Conservation (phyloP, 2,888 invertebrate genomes). For the Parnassius apollo region DNA sequence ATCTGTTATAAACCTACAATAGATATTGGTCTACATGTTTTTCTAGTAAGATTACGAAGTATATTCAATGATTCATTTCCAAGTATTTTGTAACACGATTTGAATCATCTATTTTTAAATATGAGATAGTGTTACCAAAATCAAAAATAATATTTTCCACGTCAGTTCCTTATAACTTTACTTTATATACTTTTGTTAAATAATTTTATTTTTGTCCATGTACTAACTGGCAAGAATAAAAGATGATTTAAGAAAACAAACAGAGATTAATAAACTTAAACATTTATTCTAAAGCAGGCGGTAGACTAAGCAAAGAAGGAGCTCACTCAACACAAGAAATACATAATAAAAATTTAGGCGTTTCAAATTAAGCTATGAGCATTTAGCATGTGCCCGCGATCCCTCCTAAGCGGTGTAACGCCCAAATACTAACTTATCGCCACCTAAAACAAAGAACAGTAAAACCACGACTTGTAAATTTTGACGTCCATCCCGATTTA, state of each 20-base stretch:
- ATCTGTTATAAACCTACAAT: too few species aligned
- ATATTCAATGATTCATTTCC: too few species aligned
- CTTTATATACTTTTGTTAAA: too few species aligned
- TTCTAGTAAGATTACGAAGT: too few species aligned
- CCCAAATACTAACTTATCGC: conserved; percentile 69
- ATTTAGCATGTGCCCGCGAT: conserved; percentile 21
- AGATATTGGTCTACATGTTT: too few species aligned
- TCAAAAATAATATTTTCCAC: too few species aligned
- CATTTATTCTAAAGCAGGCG: conserved; percentile 15
- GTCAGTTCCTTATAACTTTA: too few species aligned
- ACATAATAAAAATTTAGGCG: conserved; percentile 14
- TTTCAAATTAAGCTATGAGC: conserved; percentile 7
- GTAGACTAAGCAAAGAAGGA: conserved; percentile 9
- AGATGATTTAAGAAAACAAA: conserved; percentile 2
- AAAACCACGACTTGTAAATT: conserved; percentile 67
- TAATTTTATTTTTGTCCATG: too few species aligned
- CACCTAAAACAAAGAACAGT: conserved; percentile 67
- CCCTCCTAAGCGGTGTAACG: conserved; percentile 35
- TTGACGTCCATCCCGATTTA: conserved; percentile 40
- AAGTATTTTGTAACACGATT: too few species aligned
- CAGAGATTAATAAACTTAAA: conserved; percentile 6
- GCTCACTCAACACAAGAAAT: conserved; percentile 13
- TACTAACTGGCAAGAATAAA: neutral
- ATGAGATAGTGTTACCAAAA: too few species aligned
- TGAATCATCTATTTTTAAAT: too few species aligned